phyloP scores from a whole-genome alignment of 2,888 invertebrate species.

The Euproctis similis region DNA sequence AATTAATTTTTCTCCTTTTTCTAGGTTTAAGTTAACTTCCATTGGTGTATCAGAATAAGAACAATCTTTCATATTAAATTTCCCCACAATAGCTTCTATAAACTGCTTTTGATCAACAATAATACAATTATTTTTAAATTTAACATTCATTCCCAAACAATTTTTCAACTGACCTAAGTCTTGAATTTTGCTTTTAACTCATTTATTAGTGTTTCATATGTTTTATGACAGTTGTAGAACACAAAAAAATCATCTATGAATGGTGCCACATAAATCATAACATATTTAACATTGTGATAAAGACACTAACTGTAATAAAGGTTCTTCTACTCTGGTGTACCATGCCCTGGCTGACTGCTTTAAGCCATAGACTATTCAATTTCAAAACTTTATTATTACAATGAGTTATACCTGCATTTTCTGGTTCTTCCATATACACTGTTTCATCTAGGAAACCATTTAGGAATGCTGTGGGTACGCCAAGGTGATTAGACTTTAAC shows the following conservation, averaged over 20 bases:
- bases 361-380: constrained; percentile 3
- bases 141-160: constrained; percentile 7
- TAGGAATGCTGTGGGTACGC: no score
- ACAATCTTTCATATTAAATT: constrained; percentile 8
- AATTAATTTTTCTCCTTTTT: no score
- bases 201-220: not conserved
- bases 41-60: constrained; percentile 6
- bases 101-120: constrained; percentile 7
- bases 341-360: constrained; percentile 6
- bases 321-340: constrained; percentile 2
- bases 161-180: no score
- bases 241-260: no score
- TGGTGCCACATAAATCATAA: constrained; percentile 3
- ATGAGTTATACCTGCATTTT: constrained; percentile 2
- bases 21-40: constrained; percentile 6
- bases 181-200: constrained; percentile 4
- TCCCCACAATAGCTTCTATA: constrained; percentile 2
- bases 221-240: no score
- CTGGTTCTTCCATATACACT: constrained; percentile 6
- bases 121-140: constrained; percentile 1
- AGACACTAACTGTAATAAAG: constrained; percentile 4
- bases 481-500: constrained; percentile 2
- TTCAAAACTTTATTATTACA: constrained; percentile 4
- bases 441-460: constrained; percentile 5
- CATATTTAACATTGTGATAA: constrained; percentile 1